Percentiles rank a stretch among this genome's conserved stretches.
Evolutionary conservation across 2,888 invertebrate species (phyloP).

Genomic region (Cosmia pyralina): DNA sequence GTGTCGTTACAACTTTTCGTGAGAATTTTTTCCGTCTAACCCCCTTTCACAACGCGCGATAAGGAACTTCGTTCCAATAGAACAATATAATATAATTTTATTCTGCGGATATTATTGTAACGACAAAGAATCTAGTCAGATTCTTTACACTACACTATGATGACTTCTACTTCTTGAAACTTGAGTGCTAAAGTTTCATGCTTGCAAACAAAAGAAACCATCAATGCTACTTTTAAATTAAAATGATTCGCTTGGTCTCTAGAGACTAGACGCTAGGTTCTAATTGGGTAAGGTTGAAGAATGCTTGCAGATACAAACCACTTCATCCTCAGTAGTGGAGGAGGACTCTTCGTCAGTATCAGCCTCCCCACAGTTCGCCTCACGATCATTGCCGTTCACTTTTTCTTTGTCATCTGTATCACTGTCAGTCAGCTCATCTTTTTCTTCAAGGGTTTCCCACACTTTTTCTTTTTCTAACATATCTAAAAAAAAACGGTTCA

Average conservation of each 20-base stretch:
- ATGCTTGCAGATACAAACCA: slow-evolving; percentile 38
- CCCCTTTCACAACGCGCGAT: too few species aligned
- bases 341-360: slow-evolving; percentile 46
- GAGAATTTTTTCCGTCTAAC: too few species aligned
- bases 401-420: slow-evolving; percentile 67
- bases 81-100: neutral
- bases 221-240: neutral
- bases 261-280: too few species aligned
- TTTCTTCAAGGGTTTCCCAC: slow-evolving; percentile 91
- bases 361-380: slow-evolving; percentile 48
- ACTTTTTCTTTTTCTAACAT: slow-evolving; percentile 88
- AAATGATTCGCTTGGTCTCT: neutral
- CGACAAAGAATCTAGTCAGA: neutral
- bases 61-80: too few species aligned
- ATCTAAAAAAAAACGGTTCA: slow-evolving; percentile 73
- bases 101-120: neutral
- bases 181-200: too few species aligned
- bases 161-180: too few species aligned
- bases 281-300: neutral
- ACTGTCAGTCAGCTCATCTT: slow-evolving; percentile 81
- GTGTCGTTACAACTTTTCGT: too few species aligned
- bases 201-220: too few species aligned
- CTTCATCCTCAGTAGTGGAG: slow-evolving; percentile 54
- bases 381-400: slow-evolving; percentile 60
- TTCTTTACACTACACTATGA: too few species aligned